phyloP scores from a whole-genome alignment of 2,113 vertebrate genomes.

The Actenoides lindsayi region DNA sequence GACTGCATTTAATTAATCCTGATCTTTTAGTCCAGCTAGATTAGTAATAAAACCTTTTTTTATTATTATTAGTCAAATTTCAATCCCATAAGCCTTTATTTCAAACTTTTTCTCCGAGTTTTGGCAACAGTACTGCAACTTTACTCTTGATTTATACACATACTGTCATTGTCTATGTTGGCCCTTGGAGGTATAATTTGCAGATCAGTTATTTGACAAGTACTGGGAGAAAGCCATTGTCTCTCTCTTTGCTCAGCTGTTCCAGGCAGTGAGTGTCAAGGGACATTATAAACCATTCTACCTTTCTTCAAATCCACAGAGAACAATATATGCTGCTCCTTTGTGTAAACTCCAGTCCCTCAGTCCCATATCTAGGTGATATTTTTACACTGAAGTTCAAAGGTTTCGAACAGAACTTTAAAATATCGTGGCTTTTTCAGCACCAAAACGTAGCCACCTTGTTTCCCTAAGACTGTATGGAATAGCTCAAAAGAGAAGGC shows the following conservation, averaged over 20 bases:
- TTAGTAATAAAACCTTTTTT: neutral
- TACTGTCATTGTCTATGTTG: neutral
- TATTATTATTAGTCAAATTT: neutral
- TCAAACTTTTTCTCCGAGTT: neutral
- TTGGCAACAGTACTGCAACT: neutral
- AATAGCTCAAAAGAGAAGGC: neutral
- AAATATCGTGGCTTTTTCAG: neutral
- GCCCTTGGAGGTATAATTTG: neutral
- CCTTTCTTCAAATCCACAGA: neutral
- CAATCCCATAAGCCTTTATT: neutral
- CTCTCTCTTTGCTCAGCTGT: neutral
- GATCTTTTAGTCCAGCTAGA: neutral
- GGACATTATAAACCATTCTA: neutral
- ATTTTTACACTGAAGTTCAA: neutral
- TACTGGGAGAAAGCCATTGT: conserved; percentile 3
- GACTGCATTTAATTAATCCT: neutral
- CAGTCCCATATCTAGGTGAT: neutral
- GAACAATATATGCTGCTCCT: neutral
- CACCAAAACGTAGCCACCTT: neutral
- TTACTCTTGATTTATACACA: neutral
- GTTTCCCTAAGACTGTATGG: neutral
- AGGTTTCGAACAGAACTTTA: neutral
- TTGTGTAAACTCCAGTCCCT: neutral
- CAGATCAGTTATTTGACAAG: neutral
- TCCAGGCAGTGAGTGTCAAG: neutral